Conservation (phyloP, 2,113 vertebrate species). For the Erythrocercus mccallii region DNA sequence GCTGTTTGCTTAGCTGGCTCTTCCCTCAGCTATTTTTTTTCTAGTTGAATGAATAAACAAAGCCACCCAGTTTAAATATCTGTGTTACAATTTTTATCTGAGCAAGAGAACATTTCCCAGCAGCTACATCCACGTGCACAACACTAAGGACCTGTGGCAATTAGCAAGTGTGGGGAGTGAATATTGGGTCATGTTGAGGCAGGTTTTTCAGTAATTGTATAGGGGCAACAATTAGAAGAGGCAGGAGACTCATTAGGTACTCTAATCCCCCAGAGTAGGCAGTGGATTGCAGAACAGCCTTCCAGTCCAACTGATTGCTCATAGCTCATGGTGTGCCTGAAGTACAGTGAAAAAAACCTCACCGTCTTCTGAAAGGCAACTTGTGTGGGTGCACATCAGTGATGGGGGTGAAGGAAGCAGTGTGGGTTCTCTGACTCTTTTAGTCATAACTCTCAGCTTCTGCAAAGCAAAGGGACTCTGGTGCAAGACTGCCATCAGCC, state of each 20-base stretch:
- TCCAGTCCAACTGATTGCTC: conserved; percentile 30
- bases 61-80: conserved; percentile 26
- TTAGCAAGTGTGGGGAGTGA: conserved; percentile 24
- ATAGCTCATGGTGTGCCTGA: conserved; percentile 30
- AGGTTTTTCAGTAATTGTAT: conserved; percentile 58
- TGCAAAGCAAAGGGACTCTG: not conserved
- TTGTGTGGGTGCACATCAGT: not conserved
- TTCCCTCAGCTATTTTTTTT: not conserved
- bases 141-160: not conserved
- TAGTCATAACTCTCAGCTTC: not conserved
- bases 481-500: not conserved
- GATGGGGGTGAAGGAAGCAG: not conserved
- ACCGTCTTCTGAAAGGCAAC: not conserved
- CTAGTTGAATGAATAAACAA: conserved; percentile 29
- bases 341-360: not conserved
- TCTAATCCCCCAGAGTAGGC: conserved; percentile 53
- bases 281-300: conserved; percentile 50
- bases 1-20: not conserved
- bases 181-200: conserved; percentile 56
- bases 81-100: conserved; percentile 35
- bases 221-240: conserved; percentile 49
- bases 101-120: conserved; percentile 35
- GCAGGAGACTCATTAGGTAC: conserved; percentile 43
- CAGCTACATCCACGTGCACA: conserved; percentile 5
- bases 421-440: not conserved